Percentiles rank a stretch among this genome's conserved stretches.
These are phyloP conservation scores for Panzeria rudis DNA, from an alignment of 2,888 invertebrate genomes.

Conservation along the genomic window DNA sequence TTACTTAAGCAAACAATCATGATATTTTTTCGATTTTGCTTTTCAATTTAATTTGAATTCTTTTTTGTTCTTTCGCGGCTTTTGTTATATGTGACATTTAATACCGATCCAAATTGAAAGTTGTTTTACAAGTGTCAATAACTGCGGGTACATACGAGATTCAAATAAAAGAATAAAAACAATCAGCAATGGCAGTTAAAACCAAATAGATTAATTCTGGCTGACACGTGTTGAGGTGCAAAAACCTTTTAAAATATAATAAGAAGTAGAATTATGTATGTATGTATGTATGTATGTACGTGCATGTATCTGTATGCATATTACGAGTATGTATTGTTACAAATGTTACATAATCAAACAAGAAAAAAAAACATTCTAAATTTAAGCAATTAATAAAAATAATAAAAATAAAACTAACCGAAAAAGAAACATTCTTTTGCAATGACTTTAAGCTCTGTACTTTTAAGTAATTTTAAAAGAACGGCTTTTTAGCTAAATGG, in stretches of 20 bases:
- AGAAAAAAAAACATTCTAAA: conserved; percentile 47
- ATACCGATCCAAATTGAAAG: conserved; percentile 58
- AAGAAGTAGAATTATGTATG: neutral
- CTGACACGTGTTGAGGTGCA: conserved; percentile 45
- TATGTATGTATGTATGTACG: neutral
- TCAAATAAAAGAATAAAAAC: conserved; percentile 42
- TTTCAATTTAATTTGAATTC: conserved; percentile 6
- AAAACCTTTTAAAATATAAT: conserved; percentile 17
- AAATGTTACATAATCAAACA: neutral
- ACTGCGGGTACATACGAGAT: conserved; percentile 3
- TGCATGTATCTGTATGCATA: neutral
- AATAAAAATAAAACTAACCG: neutral
- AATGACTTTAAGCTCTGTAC: neutral
- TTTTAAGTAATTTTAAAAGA: neutral
- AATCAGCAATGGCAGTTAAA: neutral
- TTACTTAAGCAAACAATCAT: too few species aligned
- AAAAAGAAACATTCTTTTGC: neutral
- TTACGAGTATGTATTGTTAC: neutral
- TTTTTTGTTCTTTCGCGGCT: conserved; percentile 27
- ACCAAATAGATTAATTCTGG: neutral
- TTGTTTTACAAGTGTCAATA: conserved; percentile 67
- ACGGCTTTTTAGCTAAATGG: too few species aligned
- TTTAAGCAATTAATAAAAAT: neutral
- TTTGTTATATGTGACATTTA: conserved; percentile 60
- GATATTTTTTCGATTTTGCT: neutral